Conservation (phyloP, 2,113 vertebrate genomes). For the Tinamus guttatus region DNA sequence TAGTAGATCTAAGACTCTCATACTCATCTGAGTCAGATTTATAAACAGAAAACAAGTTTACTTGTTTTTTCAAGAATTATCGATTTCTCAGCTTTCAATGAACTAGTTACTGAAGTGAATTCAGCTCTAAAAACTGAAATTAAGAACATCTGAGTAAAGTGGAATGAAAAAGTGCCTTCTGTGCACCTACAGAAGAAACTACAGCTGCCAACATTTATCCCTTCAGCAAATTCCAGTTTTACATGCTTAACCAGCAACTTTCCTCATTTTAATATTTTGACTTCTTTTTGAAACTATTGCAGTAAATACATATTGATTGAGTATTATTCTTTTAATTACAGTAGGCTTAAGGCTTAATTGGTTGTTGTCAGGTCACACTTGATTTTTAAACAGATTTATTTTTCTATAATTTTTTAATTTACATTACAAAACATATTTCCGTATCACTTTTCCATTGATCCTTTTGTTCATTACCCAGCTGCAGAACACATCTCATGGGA, state of each 20-base stretch:
- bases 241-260: neutral
- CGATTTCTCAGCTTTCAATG: conserved; percentile 8
- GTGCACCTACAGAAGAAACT: neutral
- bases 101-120: neutral
- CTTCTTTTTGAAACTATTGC: neutral
- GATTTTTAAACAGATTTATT: neutral
- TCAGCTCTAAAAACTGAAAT: conserved; percentile 20
- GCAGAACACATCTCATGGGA: neutral
- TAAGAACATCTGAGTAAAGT: neutral
- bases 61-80: conserved; percentile 16
- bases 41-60: neutral
- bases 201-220: neutral
- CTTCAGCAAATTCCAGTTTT: neutral
- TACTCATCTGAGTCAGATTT: neutral
- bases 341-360: neutral
- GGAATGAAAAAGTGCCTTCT: neutral
- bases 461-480: neutral
- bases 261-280: neutral
- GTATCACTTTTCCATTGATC: neutral
- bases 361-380: neutral
- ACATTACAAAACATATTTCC: neutral
- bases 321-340: neutral
- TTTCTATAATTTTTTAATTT: neutral
- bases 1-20: neutral
- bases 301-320: neutral